Evolutionary conservation across 2,797 vertebrate genomes (phyloP).

Genomic region (Esox masquinongy): DNA sequence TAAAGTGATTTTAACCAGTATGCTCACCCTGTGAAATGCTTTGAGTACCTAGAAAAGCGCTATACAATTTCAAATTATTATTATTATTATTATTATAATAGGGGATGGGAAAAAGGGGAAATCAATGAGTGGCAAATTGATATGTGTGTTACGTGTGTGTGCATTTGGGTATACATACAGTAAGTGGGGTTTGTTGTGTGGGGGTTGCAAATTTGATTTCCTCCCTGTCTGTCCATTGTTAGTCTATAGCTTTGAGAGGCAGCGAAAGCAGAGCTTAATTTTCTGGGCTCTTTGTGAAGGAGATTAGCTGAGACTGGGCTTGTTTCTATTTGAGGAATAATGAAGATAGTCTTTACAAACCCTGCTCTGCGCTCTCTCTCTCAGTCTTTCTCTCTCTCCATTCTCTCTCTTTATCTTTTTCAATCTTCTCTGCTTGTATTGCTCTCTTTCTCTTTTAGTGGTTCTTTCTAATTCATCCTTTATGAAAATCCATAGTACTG

Average conservation of each 20-base stretch:
- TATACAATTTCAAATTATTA: no score
- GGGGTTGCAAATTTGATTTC: constrained; percentile 64
- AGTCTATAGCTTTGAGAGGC: constrained; percentile 55
- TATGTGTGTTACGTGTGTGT: background rate
- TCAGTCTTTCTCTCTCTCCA: background rate
- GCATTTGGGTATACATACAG: background rate
- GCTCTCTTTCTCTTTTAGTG: background rate
- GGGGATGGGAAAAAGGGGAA: constrained; percentile 13
- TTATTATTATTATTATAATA: background rate
- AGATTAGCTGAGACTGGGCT: constrained; percentile 61
- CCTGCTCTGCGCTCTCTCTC: constrained; percentile 31
- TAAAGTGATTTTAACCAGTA: no score
- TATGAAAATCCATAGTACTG: background rate
- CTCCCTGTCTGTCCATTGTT: constrained; percentile 60
- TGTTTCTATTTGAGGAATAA: constrained; percentile 74
- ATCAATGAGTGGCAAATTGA: background rate
- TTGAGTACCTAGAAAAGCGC: no score
- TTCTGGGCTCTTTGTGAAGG: constrained; percentile 55
- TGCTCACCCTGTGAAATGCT: background rate
- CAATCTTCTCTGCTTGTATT: background rate
- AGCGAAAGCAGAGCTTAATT: constrained; percentile 55
- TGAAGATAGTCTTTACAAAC: constrained; percentile 57
- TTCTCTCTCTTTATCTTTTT: background rate
- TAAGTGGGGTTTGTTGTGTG: constrained; percentile 49
- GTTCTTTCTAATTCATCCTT: background rate